Conservation (phyloP, 37 sponge, comb jelly and placozoan species). For the Aplysina aerophoba region DNA sequence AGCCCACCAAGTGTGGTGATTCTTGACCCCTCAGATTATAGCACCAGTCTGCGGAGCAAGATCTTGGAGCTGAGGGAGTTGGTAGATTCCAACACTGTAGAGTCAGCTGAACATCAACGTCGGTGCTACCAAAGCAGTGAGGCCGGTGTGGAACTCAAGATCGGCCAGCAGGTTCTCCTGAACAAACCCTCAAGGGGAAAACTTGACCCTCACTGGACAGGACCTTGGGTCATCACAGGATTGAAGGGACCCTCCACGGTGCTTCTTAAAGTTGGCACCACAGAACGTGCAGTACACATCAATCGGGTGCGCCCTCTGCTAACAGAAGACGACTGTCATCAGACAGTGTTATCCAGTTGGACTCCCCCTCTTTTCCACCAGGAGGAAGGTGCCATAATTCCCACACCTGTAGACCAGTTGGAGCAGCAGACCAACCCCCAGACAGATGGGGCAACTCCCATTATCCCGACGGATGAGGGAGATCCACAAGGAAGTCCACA, state of each 20-base stretch:
- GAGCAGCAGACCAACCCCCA: too few species aligned
- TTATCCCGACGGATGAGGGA: too few species aligned
- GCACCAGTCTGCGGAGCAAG: neutral
- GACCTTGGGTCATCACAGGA: neutral
- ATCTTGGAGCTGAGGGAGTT: neutral
- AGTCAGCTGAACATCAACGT: neutral
- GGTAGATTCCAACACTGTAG: constrained; percentile 1
- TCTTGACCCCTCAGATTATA: constrained; percentile 5
- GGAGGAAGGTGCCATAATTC: neutral
- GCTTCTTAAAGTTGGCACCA: neutral
- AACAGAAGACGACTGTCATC: neutral
- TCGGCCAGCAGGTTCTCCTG: constrained; percentile 2
- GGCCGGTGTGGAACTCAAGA: neutral
- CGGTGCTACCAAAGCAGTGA: neutral
- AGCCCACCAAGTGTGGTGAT: neutral
- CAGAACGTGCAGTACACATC: neutral
- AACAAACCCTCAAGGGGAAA: constrained; percentile 2
- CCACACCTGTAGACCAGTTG: too few species aligned
- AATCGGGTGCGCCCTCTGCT: constrained; percentile 17
- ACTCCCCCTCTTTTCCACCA: constrained; percentile 8
- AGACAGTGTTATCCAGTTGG: neutral
- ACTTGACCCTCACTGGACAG: constrained; percentile 9
- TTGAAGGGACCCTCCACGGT: neutral
- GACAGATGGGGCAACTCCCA: too few species aligned
- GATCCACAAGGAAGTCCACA: too few species aligned